Evolutionary conservation across 2,888 invertebrate genomes (phyloP), one percentile per base, ranked within the genome.

Genomic region (Slavum lentiscoides): DNA sequence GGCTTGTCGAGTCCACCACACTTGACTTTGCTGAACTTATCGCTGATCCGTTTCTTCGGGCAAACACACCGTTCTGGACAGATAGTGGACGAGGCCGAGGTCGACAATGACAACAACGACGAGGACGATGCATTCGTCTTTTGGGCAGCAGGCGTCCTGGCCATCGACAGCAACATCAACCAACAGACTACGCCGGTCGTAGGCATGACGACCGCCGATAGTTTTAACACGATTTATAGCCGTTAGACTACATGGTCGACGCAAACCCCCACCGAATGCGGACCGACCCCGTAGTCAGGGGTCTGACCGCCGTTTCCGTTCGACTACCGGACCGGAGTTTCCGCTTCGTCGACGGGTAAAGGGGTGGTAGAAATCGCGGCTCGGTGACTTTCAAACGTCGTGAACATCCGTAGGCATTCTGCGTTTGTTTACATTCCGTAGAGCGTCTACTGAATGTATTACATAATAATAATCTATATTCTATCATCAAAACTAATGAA

Each of bases 1-100:
- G 76, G 72, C n/a, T 80, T 80, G n/a, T 80, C 80, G 2, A 80
- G 62, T 1, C 80, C 80, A 0, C 80, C 80, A 8, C 80, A 80
- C 43, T 66, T 80, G 0, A 80, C 64, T 58, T 72, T 72, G 43
- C 19, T 72, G 43, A 72, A 80, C 23, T 80, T 80, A 39, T 80
- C 80, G 17, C 72, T n/a, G 3, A 58, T 43, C 1, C 80, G 72
- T 13, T 17, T 80, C 15, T 80, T 80, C 1, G 80, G 80, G 1
- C 80, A 80, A 17, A 13, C 2, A 19, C 80, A 80, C 8, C 70
- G 70, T 55, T 66, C 80, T 2, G 80, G 80, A 23, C 80, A 80
- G 5, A 21, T 13, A 11, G 64, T 13, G 17, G 64, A n/a, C 49
- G 49, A 49, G 49, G 3, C 8, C 49, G 49, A 49, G 11, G 49